Conservation (phyloP, 2,888 invertebrate genomes). For the Sinelater perroti region DNA sequence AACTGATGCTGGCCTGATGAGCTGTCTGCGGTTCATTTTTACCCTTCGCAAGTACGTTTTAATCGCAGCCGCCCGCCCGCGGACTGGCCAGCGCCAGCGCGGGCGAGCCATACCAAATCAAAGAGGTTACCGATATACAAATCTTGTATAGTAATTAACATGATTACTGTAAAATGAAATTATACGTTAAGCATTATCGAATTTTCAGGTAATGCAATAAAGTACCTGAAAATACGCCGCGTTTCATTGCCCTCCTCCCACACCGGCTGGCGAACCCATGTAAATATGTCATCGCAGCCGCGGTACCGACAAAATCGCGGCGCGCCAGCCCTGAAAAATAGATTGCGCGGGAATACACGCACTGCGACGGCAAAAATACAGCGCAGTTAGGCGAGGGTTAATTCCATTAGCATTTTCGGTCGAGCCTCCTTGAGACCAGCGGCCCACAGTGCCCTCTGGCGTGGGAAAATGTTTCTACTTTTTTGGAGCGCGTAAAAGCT, state of each 20-base stretch:
- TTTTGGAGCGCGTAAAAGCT: no score
- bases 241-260: slow-evolving; percentile 25
- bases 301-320: no score
- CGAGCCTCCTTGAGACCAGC: no score
- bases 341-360: no score
- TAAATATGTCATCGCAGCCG: slow-evolving; percentile 4
- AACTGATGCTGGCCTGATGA: not conserved
- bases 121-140: slow-evolving; percentile 56
- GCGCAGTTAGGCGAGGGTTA: not conserved
- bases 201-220: slow-evolving; percentile 58
- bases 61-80: slow-evolving; percentile 25
- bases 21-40: slow-evolving; percentile 5
- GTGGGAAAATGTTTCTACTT: no score
- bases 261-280: not conserved
- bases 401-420: not conserved
- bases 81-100: slow-evolving; percentile 26
- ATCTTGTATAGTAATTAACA: slow-evolving; percentile 46
- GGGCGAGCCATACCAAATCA: slow-evolving; percentile 50
- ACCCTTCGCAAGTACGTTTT: slow-evolving; percentile 11
- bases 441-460: no score
- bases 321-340: no score
- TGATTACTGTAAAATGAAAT: slow-evolving; percentile 52
- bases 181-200: slow-evolving; percentile 58
- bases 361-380: not conserved
- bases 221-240: slow-evolving; percentile 57